Conservation (phyloP, 1,140 invertebrate species). For the Heliconius eleuchia region DNA sequence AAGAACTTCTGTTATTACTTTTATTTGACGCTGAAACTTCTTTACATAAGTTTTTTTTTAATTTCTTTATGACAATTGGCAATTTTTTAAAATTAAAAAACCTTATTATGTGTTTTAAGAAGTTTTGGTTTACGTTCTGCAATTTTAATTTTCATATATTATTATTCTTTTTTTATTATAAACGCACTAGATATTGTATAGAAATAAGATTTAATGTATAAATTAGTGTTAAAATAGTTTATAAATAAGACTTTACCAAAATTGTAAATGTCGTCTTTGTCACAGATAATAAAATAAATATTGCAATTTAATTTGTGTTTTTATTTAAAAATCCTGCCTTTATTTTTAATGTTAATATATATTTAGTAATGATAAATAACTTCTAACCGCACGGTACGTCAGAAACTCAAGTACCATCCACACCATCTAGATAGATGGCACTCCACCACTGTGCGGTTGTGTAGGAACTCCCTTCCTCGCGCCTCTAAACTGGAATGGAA, state of each 20-base stretch:
- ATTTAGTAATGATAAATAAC: too few relatives aligned
- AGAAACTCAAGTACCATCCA: too few relatives aligned
- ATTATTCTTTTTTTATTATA: neutral
- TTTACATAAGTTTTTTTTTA: neutral
- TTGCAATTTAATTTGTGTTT: conserved; percentile 27
- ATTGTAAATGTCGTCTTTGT: conserved; percentile 40
- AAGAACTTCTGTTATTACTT: neutral
- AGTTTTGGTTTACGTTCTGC: neutral
- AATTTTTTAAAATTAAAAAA: neutral
- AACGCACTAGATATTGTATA: conserved; percentile 11
- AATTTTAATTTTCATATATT: conserved; percentile 24
- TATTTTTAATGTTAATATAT: neutral
- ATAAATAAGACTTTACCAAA: conserved; percentile 39
- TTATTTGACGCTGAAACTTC: neutral
- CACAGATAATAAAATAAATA: conserved; percentile 37
- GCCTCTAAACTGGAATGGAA: too few relatives aligned
- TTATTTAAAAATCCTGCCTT: conserved; percentile 4
- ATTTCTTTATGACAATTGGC: too few relatives aligned
- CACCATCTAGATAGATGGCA: too few relatives aligned
- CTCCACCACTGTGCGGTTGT: too few relatives aligned
- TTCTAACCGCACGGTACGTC: too few relatives aligned
- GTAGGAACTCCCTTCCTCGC: too few relatives aligned
- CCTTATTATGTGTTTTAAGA: neutral
- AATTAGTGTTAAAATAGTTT: conserved; percentile 1
- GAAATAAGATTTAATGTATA: conserved; percentile 10